phyloP scores from a whole-genome alignment of 2,113 vertebrate species.

The Loxodonta africana region DNA sequence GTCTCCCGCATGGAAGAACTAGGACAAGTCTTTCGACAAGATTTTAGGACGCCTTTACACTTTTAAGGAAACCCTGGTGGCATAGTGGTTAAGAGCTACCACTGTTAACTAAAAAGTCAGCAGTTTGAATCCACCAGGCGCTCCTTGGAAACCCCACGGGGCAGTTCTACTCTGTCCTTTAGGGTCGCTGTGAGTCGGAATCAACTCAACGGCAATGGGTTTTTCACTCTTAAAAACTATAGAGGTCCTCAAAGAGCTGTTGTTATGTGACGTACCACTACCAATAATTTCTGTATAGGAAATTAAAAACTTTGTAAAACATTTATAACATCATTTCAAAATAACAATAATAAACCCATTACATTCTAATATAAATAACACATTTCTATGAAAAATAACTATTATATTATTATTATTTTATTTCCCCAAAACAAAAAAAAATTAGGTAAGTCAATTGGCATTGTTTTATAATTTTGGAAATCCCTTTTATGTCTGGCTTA shows the following conservation, averaged over 20 bases:
- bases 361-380: background rate
- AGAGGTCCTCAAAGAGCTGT: background rate
- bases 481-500: too few species aligned
- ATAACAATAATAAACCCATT: background rate
- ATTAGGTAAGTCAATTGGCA: background rate
- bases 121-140: too few species aligned
- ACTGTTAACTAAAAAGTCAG: too few species aligned
- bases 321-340: background rate
- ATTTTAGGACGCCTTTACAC: background rate
- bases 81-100: too few species aligned
- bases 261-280: background rate
- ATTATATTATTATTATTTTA: background rate
- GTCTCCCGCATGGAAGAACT: too few species aligned
- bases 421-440: background rate
- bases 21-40: too few species aligned
- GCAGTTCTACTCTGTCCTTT: too few species aligned
- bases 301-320: background rate
- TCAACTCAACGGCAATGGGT: too few species aligned
- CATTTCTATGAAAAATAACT: conserved; percentile 18
- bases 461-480: background rate
- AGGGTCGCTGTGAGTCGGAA: too few species aligned
- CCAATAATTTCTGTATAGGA: background rate
- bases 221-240: background rate
- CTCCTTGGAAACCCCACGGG: too few species aligned
- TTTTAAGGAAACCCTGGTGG: background rate